Base-by-base conservation (phyloP, 2,888 invertebrate species). In the Drosophila phalerata region DNA sequence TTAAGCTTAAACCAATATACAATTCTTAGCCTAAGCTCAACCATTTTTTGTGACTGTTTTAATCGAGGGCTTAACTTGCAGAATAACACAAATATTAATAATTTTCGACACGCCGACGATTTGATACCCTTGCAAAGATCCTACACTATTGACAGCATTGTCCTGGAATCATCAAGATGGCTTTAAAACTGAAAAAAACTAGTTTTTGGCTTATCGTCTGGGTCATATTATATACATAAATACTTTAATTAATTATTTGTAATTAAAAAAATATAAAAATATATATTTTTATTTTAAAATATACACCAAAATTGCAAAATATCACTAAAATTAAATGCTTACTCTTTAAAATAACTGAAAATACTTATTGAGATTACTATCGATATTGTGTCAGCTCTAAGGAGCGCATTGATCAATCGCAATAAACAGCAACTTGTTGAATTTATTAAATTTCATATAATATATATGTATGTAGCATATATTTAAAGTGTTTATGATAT, bases 1-100 rank as follows among this genome's bases (percentile, higher is more conserved):
- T 68, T 47, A 74, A 79, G 57, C 40, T 25, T 34, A 30, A 53
- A 61, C 15, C 72, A 47, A 72, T 25, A 74, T 22, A 71, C 25
- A 67, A 47, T 55, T 45, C 37, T 13, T 61, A 67, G 58, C 47
- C 34, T 72, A 75, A 70, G 62, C 37, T 63, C 15, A 17, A 37
- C 10, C 28, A 45, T 15, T 34, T n/a, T 15, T 37, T 9, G 3
- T 34, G 32, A 45, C 28, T 71, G 11, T 68, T 66, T 73, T 11
- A 58, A 58, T 65, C 38, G 8, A 34, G n/a, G 42, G 9, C 9
- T 45, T 19, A 37, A 1, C 19, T 34, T 22, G 17, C 43, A 38
- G 34, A 32, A 10, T 10, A 13, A 32, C 6, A n/a, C 2, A 8
- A n/a, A n/a, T 3, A 10, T 2, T n/a, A 2, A 6, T 1, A 30